Evolutionary conservation across 2,113 vertebrate species (phyloP), one percentile per base, ranked within the genome.

Genomic region (Embiotoca jacksoni): DNA sequence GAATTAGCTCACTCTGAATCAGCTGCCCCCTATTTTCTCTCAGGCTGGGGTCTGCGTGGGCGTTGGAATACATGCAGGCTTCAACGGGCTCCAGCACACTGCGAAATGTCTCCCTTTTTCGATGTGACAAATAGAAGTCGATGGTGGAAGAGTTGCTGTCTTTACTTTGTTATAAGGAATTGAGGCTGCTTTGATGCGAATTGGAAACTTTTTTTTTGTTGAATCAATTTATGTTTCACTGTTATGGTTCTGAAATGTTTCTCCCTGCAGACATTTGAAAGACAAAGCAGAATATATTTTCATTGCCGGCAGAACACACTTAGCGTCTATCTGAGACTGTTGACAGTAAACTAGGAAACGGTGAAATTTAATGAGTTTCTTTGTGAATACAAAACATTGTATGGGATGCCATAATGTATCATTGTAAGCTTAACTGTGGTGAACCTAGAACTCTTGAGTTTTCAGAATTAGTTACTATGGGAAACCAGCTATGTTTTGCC

Each of bases 1-100:
- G 66, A 89, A 85, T 91, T 82, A 88, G 82, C 83, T 82, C 86
- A 80, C 77, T 66, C 61, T 53, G 81, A 81, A 82, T 89, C 74
- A 61, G 74, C 68, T 62, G 59, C 35, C 53, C 47, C 31, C 15
- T 62, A 16, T 75, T 85, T 84, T 68, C 71, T 80, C 83, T 69
- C 62, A 55, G 55, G 81, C 87, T 71, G 82, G 39, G 46, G 44
- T 56, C 9, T 80, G 77, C 39, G 80, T 90, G 84, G 86, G 59
- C 7, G 79, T 83, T 46, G 52, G 67, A 55, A 75, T 70, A 77
- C 36, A 65, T 75, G 78, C 65, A 58, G 77, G 33, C 60, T 82
- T 63, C 80, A 75, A 86, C 37, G 67, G 23, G 31, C 81, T 70
- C 6, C 0, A 64, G 56, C 71, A 73, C 58, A 0, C 55, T 32